phyloP scores from a whole-genome alignment of 2,113 vertebrate species.

The Nesogale talazaci region DNA sequence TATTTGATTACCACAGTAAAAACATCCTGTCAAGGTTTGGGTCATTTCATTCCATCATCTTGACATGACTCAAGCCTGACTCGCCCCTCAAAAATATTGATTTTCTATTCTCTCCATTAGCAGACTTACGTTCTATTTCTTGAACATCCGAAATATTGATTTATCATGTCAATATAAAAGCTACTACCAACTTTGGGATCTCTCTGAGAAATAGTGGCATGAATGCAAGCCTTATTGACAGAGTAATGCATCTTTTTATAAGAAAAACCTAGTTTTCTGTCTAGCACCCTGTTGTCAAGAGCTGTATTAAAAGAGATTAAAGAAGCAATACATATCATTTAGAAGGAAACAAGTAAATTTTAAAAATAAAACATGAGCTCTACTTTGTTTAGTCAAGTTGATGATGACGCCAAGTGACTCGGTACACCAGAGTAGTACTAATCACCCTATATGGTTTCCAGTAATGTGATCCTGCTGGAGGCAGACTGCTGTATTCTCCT shows the following conservation, averaged over 20 bases:
- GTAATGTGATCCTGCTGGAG: not conserved
- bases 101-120: conserved; percentile 66
- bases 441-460: not conserved
- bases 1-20: conserved; percentile 66
- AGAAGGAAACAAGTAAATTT: not conserved
- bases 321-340: not conserved
- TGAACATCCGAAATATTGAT: conserved; percentile 56
- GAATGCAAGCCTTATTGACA: not conserved
- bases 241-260: not conserved
- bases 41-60: conserved; percentile 60
- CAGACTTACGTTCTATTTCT: conserved; percentile 46
- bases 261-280: not conserved
- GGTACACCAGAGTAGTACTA: too few species aligned
- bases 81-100: not conserved
- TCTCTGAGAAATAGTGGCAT: not conserved
- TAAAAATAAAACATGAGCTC: too few species aligned
- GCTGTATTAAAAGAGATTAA: not conserved
- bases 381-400: too few species aligned
- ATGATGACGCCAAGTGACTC: not conserved
- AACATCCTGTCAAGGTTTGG: conserved; percentile 54
- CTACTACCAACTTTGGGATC: conserved; percentile 2
- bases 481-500: not conserved
- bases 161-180: conserved; percentile 25
- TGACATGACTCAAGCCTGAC: conserved; percentile 55
- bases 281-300: not conserved